Evolutionary conservation across 2,797 vertebrate genomes (phyloP).

Genomic region (Spatula clypeata): DNA sequence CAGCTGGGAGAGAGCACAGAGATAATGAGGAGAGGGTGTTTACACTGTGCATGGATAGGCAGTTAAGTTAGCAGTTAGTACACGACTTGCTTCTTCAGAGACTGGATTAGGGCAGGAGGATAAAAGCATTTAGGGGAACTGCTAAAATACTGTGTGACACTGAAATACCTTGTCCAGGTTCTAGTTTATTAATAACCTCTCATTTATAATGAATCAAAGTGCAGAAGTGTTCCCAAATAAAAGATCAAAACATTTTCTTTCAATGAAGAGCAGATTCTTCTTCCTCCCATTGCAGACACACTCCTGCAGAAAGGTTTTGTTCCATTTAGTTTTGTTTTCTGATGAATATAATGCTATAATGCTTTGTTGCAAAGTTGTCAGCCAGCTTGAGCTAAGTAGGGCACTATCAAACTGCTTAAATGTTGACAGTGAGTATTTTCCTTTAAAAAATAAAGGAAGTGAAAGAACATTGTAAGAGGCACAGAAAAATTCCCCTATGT

Average conservation of each 20-base stretch:
- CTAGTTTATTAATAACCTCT: not conserved
- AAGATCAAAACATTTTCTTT: rapidly evolving
- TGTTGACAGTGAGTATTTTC: not conserved
- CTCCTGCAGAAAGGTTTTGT: not conserved
- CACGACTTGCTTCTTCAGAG: not conserved
- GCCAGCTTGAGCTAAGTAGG: not conserved
- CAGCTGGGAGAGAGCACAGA: not conserved
- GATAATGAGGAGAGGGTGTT: not conserved
- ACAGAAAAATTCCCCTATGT: not conserved
- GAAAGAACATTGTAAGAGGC: not conserved
- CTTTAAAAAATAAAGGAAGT: not conserved
- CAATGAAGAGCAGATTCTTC: not conserved
- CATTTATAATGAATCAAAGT: not conserved
- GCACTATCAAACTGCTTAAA: not conserved
- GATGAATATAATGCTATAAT: not conserved
- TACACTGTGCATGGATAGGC: not conserved
- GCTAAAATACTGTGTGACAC: rapidly evolving
- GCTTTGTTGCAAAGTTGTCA: not conserved
- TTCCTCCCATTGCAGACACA: rapidly evolving
- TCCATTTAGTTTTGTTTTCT: not conserved
- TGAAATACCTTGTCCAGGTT: not conserved
- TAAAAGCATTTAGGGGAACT: not conserved
- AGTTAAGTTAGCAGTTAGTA: not conserved
- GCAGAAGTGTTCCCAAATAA: not conserved
- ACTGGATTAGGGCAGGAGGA: not conserved